phyloP scores from a whole-genome alignment of 2,888 invertebrate species.

The Drosophila tripunctata region DNA sequence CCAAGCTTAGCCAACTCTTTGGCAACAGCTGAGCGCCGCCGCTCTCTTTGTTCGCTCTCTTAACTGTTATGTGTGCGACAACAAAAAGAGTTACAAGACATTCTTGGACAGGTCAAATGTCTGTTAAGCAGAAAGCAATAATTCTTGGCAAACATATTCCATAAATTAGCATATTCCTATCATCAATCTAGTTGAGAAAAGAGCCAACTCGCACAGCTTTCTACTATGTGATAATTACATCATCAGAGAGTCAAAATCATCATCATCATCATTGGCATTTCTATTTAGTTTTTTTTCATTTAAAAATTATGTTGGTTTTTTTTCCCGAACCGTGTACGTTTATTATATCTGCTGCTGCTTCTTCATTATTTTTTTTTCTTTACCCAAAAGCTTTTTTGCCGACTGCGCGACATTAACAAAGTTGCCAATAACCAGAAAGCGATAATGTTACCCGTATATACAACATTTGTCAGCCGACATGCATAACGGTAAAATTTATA shows the following conservation, averaged over 20 bases:
- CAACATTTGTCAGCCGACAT: not conserved
- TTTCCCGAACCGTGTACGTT: constrained; percentile 19
- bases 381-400: constrained; percentile 58
- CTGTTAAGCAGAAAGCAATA: constrained; percentile 34
- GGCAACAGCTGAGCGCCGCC: not conserved
- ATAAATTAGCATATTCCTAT: constrained; percentile 56
- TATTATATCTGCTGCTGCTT: no score
- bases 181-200: constrained; percentile 58
- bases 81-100: not conserved
- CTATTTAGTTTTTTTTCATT: constrained; percentile 15
- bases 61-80: constrained; percentile 8
- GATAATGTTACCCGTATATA: constrained; percentile 17
- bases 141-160: constrained; percentile 26
- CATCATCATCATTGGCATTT: constrained; percentile 30
- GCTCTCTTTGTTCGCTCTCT: constrained; percentile 28
- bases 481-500: constrained; percentile 47
- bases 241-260: constrained; percentile 48
- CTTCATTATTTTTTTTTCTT: constrained; percentile 3
- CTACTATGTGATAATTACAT: constrained; percentile 76
- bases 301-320: constrained; percentile 43
- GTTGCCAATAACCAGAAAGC: constrained; percentile 8
- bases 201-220: constrained; percentile 56
- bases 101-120: constrained; percentile 34
- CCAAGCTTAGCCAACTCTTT: constrained; percentile 25
- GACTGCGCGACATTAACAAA: constrained; percentile 16